Evolutionary conservation across 2,797 vertebrate species (phyloP), one percentile per base, ranked within the genome.

Genomic region (Clamator glandarius): DNA sequence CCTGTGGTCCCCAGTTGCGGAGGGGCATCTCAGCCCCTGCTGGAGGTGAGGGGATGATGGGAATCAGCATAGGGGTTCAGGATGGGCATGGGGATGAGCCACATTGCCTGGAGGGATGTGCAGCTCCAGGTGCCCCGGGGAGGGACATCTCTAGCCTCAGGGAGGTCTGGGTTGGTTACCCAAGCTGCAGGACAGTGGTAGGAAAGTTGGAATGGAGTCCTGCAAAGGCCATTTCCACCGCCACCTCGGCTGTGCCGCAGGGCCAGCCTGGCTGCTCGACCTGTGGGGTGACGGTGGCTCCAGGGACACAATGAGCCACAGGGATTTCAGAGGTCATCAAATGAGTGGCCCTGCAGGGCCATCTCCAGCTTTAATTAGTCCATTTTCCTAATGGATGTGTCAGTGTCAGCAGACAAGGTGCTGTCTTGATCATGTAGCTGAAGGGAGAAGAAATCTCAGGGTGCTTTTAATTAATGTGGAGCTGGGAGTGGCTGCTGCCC

Each of bases 161-260:
- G 33, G 26, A 33, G 11, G 19, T 74, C 10, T 1, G 6, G 46
- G 61, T 85, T 0, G 0, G 10, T 23, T 29, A 39, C 54, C 25
- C 12, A 13, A 51, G 59, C 33, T 8, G 11, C 1, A 2, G 7
- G 7, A 5, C 16, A 9, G 36, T 36, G 68, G 11, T 35, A 62
- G 23, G 7, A 24, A 28, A 14, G 39, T 33, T 51, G 64, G 48
- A 66, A 15, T 1, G 2, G 58, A n/a, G 23, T 55, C 59, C 55
- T 35, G 62, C 46, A 41, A 31, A 8, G 17, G 26, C 11, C 75
- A 36, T 31, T 20, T 57, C 63, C 55, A 62, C 17, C 80, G 33
- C 8, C 63, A 19, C 57, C 48, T 26, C 0, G 0, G 33, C 72
- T 55, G 1, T 29, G 29, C 9, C 33, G 16, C 2, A 1, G 14